These are phyloP conservation scores for Theonella swinhoei DNA, from an alignment of 37 sponge, comb jelly and placozoan genomes.

Conservation along the genomic window DNA sequence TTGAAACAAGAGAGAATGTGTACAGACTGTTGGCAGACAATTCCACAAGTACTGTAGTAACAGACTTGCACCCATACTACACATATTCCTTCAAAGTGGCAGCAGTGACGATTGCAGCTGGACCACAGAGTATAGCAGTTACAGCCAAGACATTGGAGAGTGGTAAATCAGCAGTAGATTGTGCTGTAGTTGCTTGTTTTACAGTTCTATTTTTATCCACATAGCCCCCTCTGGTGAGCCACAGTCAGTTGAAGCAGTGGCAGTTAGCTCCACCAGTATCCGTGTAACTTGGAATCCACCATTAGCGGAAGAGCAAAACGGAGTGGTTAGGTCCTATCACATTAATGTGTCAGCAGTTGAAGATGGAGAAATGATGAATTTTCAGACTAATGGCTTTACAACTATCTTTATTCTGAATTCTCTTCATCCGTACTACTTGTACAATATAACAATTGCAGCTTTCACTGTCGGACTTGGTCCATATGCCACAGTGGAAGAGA, in stretches of 20 bases:
- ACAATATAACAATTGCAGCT: constrained; percentile 27
- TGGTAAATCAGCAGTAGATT: constrained; percentile 8
- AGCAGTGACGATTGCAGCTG: constrained; percentile 6
- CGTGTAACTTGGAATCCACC: constrained; percentile 42
- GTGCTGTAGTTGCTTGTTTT: no score
- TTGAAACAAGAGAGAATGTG: not conserved
- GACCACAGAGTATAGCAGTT: not conserved
- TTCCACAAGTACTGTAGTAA: not conserved
- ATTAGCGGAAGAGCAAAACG: constrained; percentile 7
- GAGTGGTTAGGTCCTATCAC: constrained; percentile 30
- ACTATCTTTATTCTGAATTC: not conserved
- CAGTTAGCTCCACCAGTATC: not conserved
- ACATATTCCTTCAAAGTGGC: not conserved
- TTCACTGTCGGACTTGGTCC: constrained; percentile 21
- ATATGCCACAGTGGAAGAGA: not conserved
- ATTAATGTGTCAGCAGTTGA: constrained; percentile 10
- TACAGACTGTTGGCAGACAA: not conserved
- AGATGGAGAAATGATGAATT: not conserved
- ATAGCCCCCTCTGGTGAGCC: not conserved
- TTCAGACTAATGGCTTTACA: not conserved
- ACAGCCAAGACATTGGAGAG: not conserved
- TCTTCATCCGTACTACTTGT: constrained; percentile 11
- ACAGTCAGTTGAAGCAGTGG: not conserved
- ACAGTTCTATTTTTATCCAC: no score
- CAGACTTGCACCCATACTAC: constrained; percentile 13